Conservation (phyloP, 1,140 invertebrate genomes). For the Bombus waltoni region DNA sequence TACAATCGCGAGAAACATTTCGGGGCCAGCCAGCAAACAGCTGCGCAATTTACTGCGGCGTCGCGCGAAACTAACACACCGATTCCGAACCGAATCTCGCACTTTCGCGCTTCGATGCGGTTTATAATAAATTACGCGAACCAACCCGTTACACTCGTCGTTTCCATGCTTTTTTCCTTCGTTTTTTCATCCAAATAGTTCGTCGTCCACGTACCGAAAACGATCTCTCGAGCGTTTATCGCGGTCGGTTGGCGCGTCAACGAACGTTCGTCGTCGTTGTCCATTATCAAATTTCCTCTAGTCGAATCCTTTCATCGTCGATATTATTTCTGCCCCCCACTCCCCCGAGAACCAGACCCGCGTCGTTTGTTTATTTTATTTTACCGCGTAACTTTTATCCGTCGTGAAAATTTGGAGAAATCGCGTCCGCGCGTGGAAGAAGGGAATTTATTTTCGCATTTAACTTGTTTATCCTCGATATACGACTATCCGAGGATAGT, state of each 20-base stretch:
- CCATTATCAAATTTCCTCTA: background rate
- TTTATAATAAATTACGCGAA: slow-evolving; percentile 10
- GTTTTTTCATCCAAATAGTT: background rate
- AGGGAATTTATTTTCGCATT: too few species aligned
- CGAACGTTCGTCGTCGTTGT: background rate
- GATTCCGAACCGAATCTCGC: slow-evolving; percentile 12
- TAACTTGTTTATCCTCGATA: too few species aligned
- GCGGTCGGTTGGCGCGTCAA: background rate
- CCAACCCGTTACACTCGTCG: background rate
- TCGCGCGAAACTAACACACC: background rate
- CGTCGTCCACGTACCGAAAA: background rate
- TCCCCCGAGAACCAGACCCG: too few species aligned
- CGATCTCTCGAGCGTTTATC: background rate
- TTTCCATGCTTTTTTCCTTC: background rate
- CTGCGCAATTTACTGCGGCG: slow-evolving; percentile 7
- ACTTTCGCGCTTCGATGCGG: background rate
- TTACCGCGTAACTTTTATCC: too few species aligned
- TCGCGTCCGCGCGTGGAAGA: too few species aligned
- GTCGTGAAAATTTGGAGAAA: too few species aligned
- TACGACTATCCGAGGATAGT: too few species aligned
- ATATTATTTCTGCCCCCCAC: background rate
- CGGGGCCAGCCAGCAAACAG: background rate
- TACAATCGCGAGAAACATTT: slow-evolving; percentile 19
- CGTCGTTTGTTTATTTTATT: too few species aligned
- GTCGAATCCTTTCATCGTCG: background rate